A percentile compares a stretch with the other conserved stretches of the same genome.
Evolutionary conservation across 2,888 invertebrate genomes (phyloP).

Genomic region (Plusia festucae): DNA sequence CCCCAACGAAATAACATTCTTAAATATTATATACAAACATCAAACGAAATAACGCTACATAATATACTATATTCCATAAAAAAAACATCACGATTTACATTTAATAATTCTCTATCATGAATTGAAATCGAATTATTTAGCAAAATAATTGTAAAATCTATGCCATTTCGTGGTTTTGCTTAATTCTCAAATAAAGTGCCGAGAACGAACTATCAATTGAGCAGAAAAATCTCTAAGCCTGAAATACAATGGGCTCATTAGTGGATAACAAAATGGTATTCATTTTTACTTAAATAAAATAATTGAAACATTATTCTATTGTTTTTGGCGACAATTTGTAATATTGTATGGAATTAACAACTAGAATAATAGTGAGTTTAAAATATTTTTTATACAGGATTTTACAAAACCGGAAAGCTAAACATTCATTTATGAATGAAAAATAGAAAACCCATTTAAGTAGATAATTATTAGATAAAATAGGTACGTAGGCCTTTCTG

Average conservation of each 20-base stretch:
- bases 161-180: not conserved
- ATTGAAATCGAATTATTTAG: too few relatives aligned
- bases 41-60: not conserved
- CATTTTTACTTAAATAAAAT: not conserved
- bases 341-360: too few relatives aligned
- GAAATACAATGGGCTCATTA: conserved; percentile 15
- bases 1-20: conserved; percentile 4
- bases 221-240: conserved; percentile 4
- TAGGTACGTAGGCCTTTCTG: too few relatives aligned
- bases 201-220: not conserved
- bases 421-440: too few relatives aligned
- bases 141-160: not conserved
- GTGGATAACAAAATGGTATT: conserved; percentile 6
- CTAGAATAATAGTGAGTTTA: too few relatives aligned
- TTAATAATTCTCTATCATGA: too few relatives aligned
- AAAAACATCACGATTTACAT: too few relatives aligned
- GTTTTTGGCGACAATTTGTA: not conserved
- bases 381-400: too few relatives aligned
- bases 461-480: too few relatives aligned
- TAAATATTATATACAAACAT: not conserved
- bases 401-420: too few relatives aligned
- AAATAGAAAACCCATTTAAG: too few relatives aligned
- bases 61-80: not conserved
- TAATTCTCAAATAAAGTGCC: not conserved
- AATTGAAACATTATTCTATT: not conserved